A percentile compares a stretch with the other conserved stretches of the same genome.
Conservation (phyloP, 2,797 vertebrate species). For the Synanceia verrucosa region DNA sequence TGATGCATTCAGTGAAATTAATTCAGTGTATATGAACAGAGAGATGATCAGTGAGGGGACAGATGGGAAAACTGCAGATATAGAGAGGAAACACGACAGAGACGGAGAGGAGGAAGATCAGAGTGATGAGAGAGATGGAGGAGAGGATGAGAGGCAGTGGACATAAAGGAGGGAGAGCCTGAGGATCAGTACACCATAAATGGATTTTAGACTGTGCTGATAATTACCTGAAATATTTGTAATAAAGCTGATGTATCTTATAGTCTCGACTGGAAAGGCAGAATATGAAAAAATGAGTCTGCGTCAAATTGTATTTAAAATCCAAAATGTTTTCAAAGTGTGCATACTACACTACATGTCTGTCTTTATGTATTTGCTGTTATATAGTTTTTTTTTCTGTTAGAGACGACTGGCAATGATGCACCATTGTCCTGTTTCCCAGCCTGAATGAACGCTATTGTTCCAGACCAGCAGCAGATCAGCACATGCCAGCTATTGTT, state of each 20-base stretch:
- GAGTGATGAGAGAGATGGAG: not conserved
- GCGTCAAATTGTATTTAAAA: not conserved
- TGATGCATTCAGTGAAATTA: slow-evolving; percentile 61
- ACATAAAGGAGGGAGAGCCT: not conserved
- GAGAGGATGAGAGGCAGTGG: not conserved
- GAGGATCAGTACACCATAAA: not conserved
- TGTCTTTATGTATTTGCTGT: not conserved
- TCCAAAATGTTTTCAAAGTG: not conserved
- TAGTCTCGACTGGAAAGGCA: not conserved
- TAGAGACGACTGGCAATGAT: not conserved
- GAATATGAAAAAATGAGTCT: not conserved
- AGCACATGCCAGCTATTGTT: too few species aligned
- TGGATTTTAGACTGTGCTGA: slow-evolving; percentile 3
- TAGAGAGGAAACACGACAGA: not conserved
- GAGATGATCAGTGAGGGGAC: not conserved
- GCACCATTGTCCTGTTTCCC: not conserved
- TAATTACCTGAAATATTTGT: not conserved
- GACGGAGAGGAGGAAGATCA: not conserved
- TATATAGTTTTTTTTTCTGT: not conserved
- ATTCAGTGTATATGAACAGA: slow-evolving; percentile 30
- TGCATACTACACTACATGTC: too few species aligned
- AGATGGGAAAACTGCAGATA: not conserved
- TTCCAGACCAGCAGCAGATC: not conserved
- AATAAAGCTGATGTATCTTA: not conserved
- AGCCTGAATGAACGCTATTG: not conserved